Evolutionary conservation across 2,113 vertebrate species (phyloP), one percentile per base, ranked within the genome.

Genomic region (Oncorhynchus keta): DNA sequence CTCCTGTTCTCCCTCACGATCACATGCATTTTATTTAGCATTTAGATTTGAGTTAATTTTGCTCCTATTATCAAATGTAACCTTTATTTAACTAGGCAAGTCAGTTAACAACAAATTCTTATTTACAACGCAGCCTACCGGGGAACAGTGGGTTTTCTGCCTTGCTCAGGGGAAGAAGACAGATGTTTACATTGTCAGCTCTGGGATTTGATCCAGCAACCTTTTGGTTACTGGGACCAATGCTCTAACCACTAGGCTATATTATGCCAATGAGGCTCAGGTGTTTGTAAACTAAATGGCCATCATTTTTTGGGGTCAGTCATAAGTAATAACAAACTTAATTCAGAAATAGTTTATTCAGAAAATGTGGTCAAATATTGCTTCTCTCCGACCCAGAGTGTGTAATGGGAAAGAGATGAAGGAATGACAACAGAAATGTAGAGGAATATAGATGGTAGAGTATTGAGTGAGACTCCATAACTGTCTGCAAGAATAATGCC

Each of bases 1-100:
- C 83, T 88, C 86, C 87, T 86, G 84, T 87, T 87, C 86, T 78
- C 83, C 66, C 86, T 86, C 85, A 78, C 73, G 82, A 89, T 90
- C 80, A 81, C 86, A 81, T 72, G 65, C 85, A 87, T 89, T 89
- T 88, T 82, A 81, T 78, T 82, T 32, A 20, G 2, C 30, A 77
- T 81, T 81, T 11, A 85, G 86, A 74, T 79, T 86, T 68, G n/a
- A 45, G 24, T 62, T 62, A 0, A 9, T 62, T 62, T 22, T 11
- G 5, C 59, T 22, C n/a, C 13, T 5, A 18, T 62, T 45, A 45
- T 35, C 35, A 35, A 35, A 35, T 35, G 0, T 0, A 35, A 35
- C 6, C 6, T 35, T 35, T 35, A 35, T 35, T 35, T 35, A 35
- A 35, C 35, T 35, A 35, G 35, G 6, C 6, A 35, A 35, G 35